These are phyloP conservation scores for Zhengitettix transpicula DNA, from an alignment of 2,888 invertebrate species.

Conservation along the genomic window DNA sequence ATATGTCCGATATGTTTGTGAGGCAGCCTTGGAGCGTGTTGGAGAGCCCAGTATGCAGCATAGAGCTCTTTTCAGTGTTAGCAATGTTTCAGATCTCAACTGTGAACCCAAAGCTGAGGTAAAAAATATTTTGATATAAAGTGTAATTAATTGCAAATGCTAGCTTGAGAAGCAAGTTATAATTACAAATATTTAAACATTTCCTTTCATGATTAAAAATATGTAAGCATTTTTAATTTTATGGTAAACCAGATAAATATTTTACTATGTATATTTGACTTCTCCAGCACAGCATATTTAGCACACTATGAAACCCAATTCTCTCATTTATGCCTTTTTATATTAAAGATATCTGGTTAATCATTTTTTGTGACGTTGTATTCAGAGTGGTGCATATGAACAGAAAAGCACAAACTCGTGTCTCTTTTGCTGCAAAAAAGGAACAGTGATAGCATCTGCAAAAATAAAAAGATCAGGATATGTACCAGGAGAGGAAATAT, in stretches of 20 bases:
- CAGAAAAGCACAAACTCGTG: conserved; percentile 19
- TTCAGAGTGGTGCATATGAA: conserved; percentile 16
- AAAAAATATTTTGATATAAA: conserved; percentile 6
- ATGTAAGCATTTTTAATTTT: too few relatives aligned
- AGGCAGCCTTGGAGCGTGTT: conserved; percentile 18
- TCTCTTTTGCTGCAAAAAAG: conserved; percentile 18
- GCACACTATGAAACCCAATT: too few relatives aligned
- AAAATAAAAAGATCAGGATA: conserved; percentile 18
- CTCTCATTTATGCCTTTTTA: too few relatives aligned
- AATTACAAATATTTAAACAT: too few relatives aligned
- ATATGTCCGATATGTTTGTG: conserved; percentile 20
- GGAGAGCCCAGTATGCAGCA: conserved; percentile 15
- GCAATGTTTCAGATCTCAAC: conserved; percentile 18
- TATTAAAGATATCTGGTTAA: too few relatives aligned
- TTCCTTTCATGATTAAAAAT: too few relatives aligned
- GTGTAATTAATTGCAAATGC: too few relatives aligned
- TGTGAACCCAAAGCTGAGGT: conserved; percentile 19
- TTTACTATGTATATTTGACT: too few relatives aligned
- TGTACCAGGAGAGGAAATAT: conserved; percentile 19
- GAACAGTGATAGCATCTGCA: conserved; percentile 20
- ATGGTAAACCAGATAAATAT: too few relatives aligned
- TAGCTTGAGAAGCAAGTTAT: too few relatives aligned
- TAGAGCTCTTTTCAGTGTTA: conserved; percentile 17
- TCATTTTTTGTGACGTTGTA: too few relatives aligned
- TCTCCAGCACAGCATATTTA: too few relatives aligned